Conservation (phyloP, 2,113 vertebrate genomes). For the Hemibagrus wyckioides region DNA sequence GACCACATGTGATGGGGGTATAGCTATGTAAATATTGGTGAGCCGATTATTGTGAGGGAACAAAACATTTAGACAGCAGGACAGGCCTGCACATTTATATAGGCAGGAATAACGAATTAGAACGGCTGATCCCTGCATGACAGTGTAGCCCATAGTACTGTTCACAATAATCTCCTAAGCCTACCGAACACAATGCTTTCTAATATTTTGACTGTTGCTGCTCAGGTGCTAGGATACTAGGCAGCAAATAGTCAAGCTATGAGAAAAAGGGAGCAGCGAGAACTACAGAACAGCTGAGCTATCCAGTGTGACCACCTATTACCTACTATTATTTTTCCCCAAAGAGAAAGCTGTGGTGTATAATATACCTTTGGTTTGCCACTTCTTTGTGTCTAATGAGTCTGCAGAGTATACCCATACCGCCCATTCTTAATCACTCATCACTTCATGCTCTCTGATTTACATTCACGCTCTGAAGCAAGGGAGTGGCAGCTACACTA, state of each 20-base stretch:
- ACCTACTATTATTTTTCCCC: background rate
- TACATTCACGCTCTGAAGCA: slow-evolving; percentile 22
- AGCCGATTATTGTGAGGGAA: background rate
- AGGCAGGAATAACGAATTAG: background rate
- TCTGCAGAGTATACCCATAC: slow-evolving; percentile 1
- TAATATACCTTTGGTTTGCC: background rate
- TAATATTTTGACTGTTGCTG: background rate
- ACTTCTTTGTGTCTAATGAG: background rate
- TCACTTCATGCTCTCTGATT: slow-evolving; percentile 18
- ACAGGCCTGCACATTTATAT: background rate
- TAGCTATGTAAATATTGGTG: background rate
- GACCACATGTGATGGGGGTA: background rate
- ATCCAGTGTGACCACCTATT: background rate
- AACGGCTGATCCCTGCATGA: background rate
- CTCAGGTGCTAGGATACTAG: background rate
- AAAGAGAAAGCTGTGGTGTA: background rate
- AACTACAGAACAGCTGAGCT: background rate
- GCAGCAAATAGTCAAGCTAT: background rate
- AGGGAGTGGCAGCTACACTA: background rate
- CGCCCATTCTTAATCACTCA: background rate
- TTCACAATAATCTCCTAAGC: background rate
- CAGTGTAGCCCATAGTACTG: background rate
- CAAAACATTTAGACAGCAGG: background rate
- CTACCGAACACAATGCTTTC: background rate
- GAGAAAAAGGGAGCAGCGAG: background rate